Conservation (phyloP, 2,113 vertebrate genomes). For the Tichodroma muraria region DNA sequence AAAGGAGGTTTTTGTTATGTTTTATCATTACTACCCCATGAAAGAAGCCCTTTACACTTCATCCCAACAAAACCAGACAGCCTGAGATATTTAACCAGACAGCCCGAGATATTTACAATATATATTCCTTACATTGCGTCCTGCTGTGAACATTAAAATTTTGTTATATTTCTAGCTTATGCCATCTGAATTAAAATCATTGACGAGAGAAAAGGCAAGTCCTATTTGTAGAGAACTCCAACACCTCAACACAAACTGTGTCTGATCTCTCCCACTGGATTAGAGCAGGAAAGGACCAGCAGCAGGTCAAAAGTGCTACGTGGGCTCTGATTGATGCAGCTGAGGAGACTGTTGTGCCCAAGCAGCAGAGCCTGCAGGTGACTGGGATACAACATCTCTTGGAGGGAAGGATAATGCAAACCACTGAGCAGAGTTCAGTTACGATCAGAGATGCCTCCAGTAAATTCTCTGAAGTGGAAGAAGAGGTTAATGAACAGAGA, state of each 20-base stretch:
- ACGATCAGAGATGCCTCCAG: neutral
- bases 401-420: neutral
- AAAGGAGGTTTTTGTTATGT: neutral
- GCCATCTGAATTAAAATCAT: neutral
- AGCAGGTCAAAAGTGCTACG: neutral
- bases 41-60: neutral
- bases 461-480: neutral
- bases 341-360: neutral
- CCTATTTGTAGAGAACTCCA: neutral
- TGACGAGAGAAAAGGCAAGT: neutral
- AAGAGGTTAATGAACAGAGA: neutral
- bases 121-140: neutral
- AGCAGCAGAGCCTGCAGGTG: neutral
- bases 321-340: neutral
- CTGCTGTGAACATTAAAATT: neutral
- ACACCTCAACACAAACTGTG: neutral
- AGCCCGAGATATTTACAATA: neutral
- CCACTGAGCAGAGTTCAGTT: neutral
- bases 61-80: neutral
- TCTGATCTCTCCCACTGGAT: neutral
- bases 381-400: neutral
- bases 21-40: neutral
- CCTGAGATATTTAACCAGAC: neutral
- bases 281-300: neutral
- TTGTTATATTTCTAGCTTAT: neutral